phyloP scores from a whole-genome alignment of 35 echinoderm and acorn worm genomes.

The Nesometra sesokonis region DNA sequence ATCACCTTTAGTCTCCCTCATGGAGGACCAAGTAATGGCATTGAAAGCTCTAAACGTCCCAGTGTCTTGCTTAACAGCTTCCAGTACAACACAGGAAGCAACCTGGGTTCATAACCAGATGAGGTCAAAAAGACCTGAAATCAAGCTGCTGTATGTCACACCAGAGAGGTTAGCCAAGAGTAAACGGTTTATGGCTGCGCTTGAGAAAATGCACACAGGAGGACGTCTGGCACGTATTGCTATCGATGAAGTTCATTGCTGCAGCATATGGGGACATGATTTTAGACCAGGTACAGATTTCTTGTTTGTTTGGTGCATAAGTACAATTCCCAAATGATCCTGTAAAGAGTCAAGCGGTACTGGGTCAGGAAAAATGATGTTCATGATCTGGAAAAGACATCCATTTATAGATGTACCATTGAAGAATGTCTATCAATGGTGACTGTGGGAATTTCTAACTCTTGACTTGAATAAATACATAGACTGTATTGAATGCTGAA shows the following conservation, averaged over 20 bases:
- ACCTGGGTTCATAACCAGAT: conserved; percentile 57
- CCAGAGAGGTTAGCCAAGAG: conserved; percentile 98
- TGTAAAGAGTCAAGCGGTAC: no score
- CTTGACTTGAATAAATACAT: no score
- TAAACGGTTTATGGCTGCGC: conserved; percentile 86
- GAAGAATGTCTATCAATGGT: no score
- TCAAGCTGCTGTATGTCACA: conserved; percentile 88
- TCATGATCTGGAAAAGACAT: no score
- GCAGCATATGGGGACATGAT: conserved; percentile 97
- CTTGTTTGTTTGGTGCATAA: no score
- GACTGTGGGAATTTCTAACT: no score
- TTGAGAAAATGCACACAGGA: conserved; percentile 65
- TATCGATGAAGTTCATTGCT: conserved; percentile 98
- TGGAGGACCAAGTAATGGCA: conserved; percentile 89
- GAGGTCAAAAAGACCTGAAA: conserved; percentile 25
- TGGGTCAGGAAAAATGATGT: no score
- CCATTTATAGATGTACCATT: no score
- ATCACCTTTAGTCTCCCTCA: conserved; percentile 80
- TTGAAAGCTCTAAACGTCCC: conserved; percentile 39
- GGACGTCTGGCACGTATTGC: conserved; percentile 54
- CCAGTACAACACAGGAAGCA: conserved; percentile 25
- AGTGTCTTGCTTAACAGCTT: conserved; percentile 43
- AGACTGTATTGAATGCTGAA: no score
- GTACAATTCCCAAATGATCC: no score
- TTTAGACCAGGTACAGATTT: conserved; percentile 77